Conservation (phyloP, 1,140 invertebrate genomes). For the Trichomalopsis sarcophagae region DNA sequence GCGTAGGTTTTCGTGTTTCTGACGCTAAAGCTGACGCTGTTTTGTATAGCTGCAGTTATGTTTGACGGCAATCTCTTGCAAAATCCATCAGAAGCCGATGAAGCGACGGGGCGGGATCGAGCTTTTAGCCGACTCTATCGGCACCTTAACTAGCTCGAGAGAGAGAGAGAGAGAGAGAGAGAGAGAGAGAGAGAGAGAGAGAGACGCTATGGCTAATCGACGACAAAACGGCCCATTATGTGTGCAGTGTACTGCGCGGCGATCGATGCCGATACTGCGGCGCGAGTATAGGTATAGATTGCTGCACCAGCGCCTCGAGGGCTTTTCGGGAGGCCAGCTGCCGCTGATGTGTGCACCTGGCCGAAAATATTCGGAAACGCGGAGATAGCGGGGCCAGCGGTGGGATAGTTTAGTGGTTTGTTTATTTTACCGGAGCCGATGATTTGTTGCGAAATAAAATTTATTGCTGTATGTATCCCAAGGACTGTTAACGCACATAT, state of each 20-base stretch:
- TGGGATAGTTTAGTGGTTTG: no score
- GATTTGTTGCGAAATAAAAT: no score
- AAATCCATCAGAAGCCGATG: no score
- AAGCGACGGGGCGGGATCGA: no score
- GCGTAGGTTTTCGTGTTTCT: no score
- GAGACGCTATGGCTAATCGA: constrained; percentile 16
- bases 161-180: background rate
- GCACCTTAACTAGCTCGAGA: background rate
- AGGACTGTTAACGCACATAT: background rate
- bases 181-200: background rate
- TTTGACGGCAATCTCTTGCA: no score
- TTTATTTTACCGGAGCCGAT: no score
- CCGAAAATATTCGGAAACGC: background rate
- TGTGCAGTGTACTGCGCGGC: background rate
- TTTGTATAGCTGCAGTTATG: no score
- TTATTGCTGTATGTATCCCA: no score
- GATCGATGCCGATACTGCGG: constrained; percentile 26
- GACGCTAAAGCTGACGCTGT: no score
- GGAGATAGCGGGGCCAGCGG: no score
- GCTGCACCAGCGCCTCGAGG: background rate
- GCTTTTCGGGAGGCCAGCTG: background rate
- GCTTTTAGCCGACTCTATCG: background rate
- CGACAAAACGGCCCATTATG: constrained; percentile 32
- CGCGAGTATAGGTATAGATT: background rate
- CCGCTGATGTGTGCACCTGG: background rate